These are phyloP conservation scores for Onthophagus sagittarius DNA, from an alignment of 2,888 invertebrate genomes.

Conservation along the genomic window DNA sequence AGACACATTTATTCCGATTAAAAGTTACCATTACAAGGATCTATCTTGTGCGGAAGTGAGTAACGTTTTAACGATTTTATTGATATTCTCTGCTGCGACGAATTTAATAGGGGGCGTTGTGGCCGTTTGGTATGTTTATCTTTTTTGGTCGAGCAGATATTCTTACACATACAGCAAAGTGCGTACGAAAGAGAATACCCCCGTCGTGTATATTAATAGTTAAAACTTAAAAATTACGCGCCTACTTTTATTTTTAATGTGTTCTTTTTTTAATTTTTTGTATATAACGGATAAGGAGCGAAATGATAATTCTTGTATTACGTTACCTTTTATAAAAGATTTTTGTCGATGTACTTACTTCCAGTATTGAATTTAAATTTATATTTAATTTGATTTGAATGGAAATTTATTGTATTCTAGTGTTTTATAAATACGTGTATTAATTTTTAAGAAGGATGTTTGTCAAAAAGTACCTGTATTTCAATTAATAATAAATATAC, in stretches of 20 bases:
- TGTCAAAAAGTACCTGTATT: neutral
- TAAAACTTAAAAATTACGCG: constrained; percentile 15
- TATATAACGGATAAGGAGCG: neutral
- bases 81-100: constrained; percentile 45
- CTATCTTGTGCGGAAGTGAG: constrained; percentile 49
- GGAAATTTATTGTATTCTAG: neutral
- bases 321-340: neutral
- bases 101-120: constrained; percentile 45
- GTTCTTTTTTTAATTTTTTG: neutral
- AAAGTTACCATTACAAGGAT: constrained; percentile 47
- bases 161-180: constrained; percentile 45
- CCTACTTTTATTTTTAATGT: neutral
- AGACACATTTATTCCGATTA: constrained; percentile 24
- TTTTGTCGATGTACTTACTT: neutral
- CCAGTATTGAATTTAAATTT: neutral
- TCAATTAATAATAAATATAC: neutral
- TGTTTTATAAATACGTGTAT: neutral
- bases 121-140: constrained; percentile 47
- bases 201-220: constrained; percentile 30
- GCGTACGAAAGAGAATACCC: constrained; percentile 38
- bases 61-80: constrained; percentile 43
- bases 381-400: neutral
- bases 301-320: neutral
- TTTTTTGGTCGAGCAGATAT: constrained; percentile 49
- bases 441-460: neutral